Percentiles rank a stretch among this genome's conserved stretches.
Evolutionary conservation across 1,140 invertebrate genomes (phyloP).

Genomic region (Diploscapter pachys): DNA sequence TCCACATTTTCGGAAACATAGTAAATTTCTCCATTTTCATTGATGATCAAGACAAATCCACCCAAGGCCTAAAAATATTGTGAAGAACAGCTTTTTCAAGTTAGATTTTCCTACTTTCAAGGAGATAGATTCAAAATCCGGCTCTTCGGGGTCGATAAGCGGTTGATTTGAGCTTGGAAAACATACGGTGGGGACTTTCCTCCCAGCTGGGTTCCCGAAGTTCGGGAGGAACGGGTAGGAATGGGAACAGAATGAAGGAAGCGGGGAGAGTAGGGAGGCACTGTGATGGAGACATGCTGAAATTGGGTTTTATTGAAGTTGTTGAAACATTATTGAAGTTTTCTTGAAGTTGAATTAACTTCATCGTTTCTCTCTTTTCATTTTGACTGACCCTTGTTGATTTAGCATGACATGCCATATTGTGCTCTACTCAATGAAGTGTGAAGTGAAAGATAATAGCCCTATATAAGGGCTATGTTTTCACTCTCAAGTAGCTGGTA

Average conservation of each 20-base stretch:
- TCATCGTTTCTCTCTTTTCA: too few relatives aligned
- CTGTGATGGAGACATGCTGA: conserved; percentile 32
- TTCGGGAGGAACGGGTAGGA: conserved; percentile 24
- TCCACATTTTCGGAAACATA: conserved; percentile 98
- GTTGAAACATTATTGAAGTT: too few relatives aligned
- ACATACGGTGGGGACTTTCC: background rate
- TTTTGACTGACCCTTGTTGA: too few relatives aligned
- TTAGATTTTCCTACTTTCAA: background rate
- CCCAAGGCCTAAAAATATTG: conserved; percentile 78
- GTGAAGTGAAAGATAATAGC: too few relatives aligned
- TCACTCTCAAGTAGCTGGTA: too few relatives aligned
- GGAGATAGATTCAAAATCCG: conserved; percentile 28
- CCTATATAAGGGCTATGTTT: too few relatives aligned
- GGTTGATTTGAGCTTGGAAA: background rate
- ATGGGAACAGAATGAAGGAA: conserved; percentile 12
- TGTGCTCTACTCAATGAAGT: too few relatives aligned
- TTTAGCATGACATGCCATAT: too few relatives aligned
- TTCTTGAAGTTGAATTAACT: too few relatives aligned
- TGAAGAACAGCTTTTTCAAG: background rate
- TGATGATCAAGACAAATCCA: conserved; percentile 95
- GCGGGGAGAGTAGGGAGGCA: conserved; percentile 14
- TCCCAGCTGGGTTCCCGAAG: background rate
- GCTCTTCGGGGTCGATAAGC: conserved; percentile 17
- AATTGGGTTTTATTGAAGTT: background rate
- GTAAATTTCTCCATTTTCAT: conserved; percentile 96